A percentile compares a stretch with the other conserved stretches of the same genome.
Evolutionary conservation across 2,888 invertebrate species (phyloP).

Genomic region (Apocheima hispidaria): DNA sequence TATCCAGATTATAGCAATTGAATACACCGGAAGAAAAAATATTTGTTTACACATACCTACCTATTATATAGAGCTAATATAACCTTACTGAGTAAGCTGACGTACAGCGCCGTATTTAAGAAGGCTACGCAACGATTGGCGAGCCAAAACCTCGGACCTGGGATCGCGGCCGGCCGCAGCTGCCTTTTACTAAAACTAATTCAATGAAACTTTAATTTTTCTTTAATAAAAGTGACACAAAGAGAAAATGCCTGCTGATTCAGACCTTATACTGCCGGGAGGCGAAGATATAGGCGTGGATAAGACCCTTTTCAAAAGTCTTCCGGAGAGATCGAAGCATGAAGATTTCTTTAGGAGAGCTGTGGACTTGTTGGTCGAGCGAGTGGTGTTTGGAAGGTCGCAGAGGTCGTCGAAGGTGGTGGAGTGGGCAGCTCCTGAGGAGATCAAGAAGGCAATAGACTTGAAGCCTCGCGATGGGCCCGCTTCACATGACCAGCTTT

Average conservation of each 20-base stretch:
- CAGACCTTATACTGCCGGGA: conserved; percentile 71
- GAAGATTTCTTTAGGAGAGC: conserved; percentile 90
- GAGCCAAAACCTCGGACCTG: conserved; percentile 70
- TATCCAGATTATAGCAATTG: conserved; percentile 11
- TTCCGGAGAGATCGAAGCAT: conserved; percentile 88
- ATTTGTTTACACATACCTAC: conserved; percentile 52
- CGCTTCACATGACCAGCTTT: conserved; percentile 88
- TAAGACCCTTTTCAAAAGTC: conserved; percentile 83
- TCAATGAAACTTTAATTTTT: conserved; percentile 55
- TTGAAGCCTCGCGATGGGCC: conserved; percentile 87
- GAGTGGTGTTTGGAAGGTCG: conserved; percentile 92
- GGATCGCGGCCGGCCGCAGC: conserved; percentile 72
- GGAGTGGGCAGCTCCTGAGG: conserved; percentile 92
- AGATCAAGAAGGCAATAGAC: conserved; percentile 89
- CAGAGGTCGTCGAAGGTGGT: conserved; percentile 90
- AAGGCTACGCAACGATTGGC: conserved; percentile 67
- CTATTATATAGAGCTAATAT: conserved; percentile 53
- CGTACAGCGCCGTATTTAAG: conserved; percentile 77
- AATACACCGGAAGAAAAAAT: conserved; percentile 36
- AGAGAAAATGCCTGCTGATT: conserved; percentile 78
- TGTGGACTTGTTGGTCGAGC: conserved; percentile 89
- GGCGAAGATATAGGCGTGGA: conserved; percentile 65
- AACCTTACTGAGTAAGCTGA: conserved; percentile 80
- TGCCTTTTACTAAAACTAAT: conserved; percentile 52
- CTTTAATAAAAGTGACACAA: conserved; percentile 50